Percentiles rank a stretch among this genome's conserved stretches.
phyloP scores from a whole-genome alignment of 2,797 vertebrate species.

The Chelonia mydas region DNA sequence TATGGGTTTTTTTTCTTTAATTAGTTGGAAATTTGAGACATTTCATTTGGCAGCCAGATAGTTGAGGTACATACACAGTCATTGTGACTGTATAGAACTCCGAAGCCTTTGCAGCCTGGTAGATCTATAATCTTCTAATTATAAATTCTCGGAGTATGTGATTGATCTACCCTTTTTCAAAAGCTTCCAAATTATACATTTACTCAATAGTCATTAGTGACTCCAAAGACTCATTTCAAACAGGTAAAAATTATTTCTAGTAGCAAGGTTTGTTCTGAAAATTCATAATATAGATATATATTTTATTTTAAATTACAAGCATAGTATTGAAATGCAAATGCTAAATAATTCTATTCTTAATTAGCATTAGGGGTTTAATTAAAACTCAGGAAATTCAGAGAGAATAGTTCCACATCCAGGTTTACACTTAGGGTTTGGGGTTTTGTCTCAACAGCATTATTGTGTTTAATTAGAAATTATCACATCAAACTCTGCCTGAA shows the following conservation, averaged over 20 bases:
- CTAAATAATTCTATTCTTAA: not conserved
- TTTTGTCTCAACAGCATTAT: not conserved
- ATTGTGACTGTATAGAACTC: not conserved
- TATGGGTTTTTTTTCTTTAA: not conserved
- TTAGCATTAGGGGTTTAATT: not conserved
- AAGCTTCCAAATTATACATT: not conserved
- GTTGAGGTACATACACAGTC: not conserved
- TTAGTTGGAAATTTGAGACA: not conserved
- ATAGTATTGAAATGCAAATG: not conserved
- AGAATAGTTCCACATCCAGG: not conserved
- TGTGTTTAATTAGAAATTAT: not conserved
- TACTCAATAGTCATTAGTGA: not conserved
- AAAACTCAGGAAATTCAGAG: not conserved
- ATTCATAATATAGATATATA: rapidly evolving
- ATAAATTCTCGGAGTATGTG: not conserved
- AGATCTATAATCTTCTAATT: not conserved
- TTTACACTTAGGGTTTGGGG: not conserved
- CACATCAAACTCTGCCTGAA: not conserved
- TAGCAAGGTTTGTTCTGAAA: not conserved
- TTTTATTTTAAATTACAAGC: not conserved
- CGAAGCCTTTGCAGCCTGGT: not conserved
- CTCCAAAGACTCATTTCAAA: not conserved
- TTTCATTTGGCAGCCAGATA: not conserved
- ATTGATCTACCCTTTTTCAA: not conserved
- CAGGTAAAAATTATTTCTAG: not conserved